Evolutionary conservation across 2,797 vertebrate genomes (phyloP), one percentile per base, ranked within the genome.

Genomic region (Podarcis siculus): DNA sequence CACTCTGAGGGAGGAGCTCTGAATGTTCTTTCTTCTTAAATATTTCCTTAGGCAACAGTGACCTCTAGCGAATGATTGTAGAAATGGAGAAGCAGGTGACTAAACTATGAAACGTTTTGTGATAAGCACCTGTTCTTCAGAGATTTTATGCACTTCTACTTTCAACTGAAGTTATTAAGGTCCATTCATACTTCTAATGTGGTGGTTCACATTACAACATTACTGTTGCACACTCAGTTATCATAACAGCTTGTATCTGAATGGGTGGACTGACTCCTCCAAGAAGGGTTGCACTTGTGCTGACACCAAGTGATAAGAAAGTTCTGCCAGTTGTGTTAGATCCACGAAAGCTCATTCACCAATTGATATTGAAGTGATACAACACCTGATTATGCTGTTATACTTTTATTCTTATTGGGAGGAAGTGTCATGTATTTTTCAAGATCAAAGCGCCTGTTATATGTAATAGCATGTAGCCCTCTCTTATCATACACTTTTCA

Each of bases 21-120:
- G 32, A 19, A 4, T 85, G 75, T 42, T 76, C 13, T 5, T 25
- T 30, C 8, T 73, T 64, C 25, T 75, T 30, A 45, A 12, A 61
- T 45, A 30, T 81, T 81, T 85, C 32, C 78, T 85, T 85, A 85
- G 58, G 78, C 83, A 76, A 81, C 71, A 89, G 78, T 67, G 83
- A 76, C 88, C 83, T 32, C 88, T 89, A 55, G 88, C 69, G 87
- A 76, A 23, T 67, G 69, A 64, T 66, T 75, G 30, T 76, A 13
- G 71, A 81, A 89, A 81, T n/a, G 42, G 73, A 73, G 8, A 15
- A n/a, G 6, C 61, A 12, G 35, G 32, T 61, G 21, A 13, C 39
- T 58, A 73, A 71, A 64, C 23, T 35, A 32, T 73, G 6, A 39
- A 42, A 15, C 1, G 21, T 64, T 61, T 27, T n/a, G 25, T 23